These are phyloP conservation scores for Malthinus flaveolus DNA, from an alignment of 2,888 invertebrate genomes.

Conservation along the genomic window DNA sequence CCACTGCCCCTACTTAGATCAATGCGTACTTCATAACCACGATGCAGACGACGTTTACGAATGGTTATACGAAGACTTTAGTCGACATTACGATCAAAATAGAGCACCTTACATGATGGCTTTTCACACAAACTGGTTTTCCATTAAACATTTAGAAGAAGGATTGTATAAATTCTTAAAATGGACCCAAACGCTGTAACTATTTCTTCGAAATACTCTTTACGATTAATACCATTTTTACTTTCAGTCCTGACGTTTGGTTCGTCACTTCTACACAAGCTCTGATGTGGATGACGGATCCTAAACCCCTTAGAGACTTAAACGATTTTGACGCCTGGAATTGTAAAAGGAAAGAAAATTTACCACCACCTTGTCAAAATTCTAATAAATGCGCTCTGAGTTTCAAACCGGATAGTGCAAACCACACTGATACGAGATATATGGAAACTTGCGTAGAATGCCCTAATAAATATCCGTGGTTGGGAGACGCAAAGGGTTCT, in stretches of 20 bases:
- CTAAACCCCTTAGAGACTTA: conserved; percentile 69
- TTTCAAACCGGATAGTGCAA: conserved; percentile 75
- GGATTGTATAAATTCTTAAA: conserved; percentile 85
- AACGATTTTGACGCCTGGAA: conserved; percentile 80
- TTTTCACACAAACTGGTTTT: conserved; percentile 97
- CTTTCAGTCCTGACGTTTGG: conserved; percentile 79
- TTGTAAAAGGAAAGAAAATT: conserved; percentile 71
- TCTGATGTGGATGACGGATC: conserved; percentile 90
- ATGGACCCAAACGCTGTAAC: conserved; percentile 75
- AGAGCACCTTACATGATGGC: conserved; percentile 93
- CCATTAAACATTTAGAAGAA: conserved; percentile 77
- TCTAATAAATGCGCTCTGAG: conserved; percentile 82
- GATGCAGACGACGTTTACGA: conserved; percentile 75
- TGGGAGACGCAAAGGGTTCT: conserved; percentile 83
- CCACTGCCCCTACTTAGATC: conserved; percentile 89
- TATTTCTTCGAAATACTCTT: conserved; percentile 40
- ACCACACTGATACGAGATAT: conserved; percentile 81
- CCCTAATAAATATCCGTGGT: conserved; percentile 85
- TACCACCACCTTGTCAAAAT: conserved; percentile 77
- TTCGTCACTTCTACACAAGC: conserved; percentile 86
- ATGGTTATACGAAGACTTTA: conserved; percentile 90
- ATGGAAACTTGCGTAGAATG: conserved; percentile 87
- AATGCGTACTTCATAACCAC: conserved; percentile 88
- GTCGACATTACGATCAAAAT: conserved; percentile 82
- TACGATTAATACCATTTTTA: conserved; percentile 11